Percentiles rank a stretch among this genome's conserved stretches.
phyloP scores from a whole-genome alignment of 2,888 invertebrate species.

The Coelinius sp. region DNA sequence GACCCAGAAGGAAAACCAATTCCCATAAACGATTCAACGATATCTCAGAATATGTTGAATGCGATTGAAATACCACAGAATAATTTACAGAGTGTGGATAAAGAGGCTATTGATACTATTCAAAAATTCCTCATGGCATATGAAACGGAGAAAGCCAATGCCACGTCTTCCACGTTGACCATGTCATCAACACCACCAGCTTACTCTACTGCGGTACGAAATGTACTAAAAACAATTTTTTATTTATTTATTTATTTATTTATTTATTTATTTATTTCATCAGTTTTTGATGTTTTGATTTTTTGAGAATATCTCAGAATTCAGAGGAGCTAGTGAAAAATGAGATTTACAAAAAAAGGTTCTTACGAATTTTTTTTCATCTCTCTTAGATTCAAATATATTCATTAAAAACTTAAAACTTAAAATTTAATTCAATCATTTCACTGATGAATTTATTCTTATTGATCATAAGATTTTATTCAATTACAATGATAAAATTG shows the following conservation, averaged over 20 bases:
- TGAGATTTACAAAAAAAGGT: too few species aligned
- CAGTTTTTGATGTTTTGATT: too few species aligned
- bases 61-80: constrained; percentile 68
- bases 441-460: too few species aligned
- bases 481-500: background rate
- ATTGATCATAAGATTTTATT: background rate
- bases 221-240: constrained; percentile 13
- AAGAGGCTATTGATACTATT: constrained; percentile 88
- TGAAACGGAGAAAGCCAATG: constrained; percentile 77
- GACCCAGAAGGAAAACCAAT: constrained; percentile 76
- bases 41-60: constrained; percentile 71
- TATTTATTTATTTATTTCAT: background rate
- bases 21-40: constrained; percentile 62
- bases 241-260: background rate
- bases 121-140: constrained; percentile 92
- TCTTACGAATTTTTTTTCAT: background rate
- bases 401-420: too few species aligned
- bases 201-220: constrained; percentile 75
- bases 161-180: constrained; percentile 74
- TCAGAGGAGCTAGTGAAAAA: too few species aligned
- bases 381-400: too few species aligned
- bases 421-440: background rate
- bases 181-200: constrained; percentile 76
- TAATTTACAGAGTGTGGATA: constrained; percentile 78
- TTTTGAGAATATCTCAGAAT: too few species aligned